These are phyloP conservation scores for Cnemophilus loriae DNA, from an alignment of 2,113 vertebrate species.

Conservation along the genomic window DNA sequence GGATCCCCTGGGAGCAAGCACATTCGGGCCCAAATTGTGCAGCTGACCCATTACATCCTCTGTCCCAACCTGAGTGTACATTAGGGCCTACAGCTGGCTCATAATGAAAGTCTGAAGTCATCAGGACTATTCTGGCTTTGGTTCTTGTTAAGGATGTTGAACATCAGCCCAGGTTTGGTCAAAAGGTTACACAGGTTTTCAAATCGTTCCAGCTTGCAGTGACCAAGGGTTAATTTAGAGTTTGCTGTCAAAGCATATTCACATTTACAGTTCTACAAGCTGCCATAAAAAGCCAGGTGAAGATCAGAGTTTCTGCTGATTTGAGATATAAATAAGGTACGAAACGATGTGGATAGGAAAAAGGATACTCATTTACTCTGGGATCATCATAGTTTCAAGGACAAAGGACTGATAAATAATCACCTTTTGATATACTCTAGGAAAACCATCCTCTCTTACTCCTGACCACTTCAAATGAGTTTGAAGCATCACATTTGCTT, in stretches of 20 bases:
- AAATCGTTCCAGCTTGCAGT: not conserved
- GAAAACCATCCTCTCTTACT: not conserved
- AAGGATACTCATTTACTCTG: not conserved
- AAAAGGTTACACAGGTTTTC: conserved; percentile 43
- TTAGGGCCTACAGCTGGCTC: not conserved
- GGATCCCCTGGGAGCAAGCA: not conserved
- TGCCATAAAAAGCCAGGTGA: conserved; percentile 19
- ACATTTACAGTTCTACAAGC: not conserved
- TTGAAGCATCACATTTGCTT: not conserved
- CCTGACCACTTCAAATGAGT: not conserved
- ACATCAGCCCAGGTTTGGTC: conserved; percentile 39
- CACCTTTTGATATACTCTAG: not conserved
- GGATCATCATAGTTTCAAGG: not conserved
- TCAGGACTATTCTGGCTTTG: not conserved
- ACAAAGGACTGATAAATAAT: not conserved
- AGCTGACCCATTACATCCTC: conserved; percentile 14
- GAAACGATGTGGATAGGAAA: not conserved
- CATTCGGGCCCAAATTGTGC: not conserved
- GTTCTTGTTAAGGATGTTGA: conserved; percentile 19
- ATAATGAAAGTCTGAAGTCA: conserved; percentile 30
- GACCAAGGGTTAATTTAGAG: conserved; percentile 15
- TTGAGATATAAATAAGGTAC: not conserved
- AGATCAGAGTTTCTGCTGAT: not conserved
- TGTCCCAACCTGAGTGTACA: not conserved
- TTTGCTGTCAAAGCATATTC: not conserved